Percentiles rank a stretch among this genome's conserved stretches.
Conservation (phyloP, 2,797 vertebrate species). For the Merluccius polli region DNA sequence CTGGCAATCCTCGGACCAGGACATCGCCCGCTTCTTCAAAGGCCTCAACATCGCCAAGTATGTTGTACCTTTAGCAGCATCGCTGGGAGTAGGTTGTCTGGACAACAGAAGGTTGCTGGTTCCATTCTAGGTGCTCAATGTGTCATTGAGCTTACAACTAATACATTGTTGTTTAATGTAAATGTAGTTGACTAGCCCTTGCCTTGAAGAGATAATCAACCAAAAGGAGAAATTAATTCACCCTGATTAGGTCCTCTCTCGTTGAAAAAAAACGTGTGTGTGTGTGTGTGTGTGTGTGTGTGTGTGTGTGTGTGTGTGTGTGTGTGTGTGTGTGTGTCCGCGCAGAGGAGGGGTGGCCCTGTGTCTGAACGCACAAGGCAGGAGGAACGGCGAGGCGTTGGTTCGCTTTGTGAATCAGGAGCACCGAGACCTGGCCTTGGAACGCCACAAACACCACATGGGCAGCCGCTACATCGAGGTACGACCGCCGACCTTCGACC, state of each 20-base stretch:
- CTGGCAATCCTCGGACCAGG: constrained; percentile 97
- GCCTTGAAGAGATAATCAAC: background rate
- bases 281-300: background rate
- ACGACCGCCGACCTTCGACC: constrained; percentile 15
- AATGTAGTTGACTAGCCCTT: background rate
- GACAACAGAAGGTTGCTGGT: background rate
- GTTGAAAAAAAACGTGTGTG: background rate
- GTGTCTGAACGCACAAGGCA: constrained; percentile 92
- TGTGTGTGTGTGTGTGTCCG: constrained; percentile 25
- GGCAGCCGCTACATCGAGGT: constrained; percentile 96
- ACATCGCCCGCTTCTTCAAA: constrained; percentile 96
- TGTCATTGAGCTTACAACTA: no score
- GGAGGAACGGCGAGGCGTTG: constrained; percentile 91
- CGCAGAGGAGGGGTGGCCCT: constrained; percentile 90
- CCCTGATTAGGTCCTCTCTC: no score
- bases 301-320: constrained; percentile 3
- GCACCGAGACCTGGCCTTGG: constrained; percentile 91
- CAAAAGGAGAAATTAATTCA: background rate
- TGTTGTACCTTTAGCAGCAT: constrained; percentile 23
- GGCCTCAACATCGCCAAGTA: constrained; percentile 97
- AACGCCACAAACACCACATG: constrained; percentile 97
- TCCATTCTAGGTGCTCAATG: background rate
- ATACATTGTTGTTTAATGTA: background rate
- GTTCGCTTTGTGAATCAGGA: constrained; percentile 89
- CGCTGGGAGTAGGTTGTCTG: background rate